Evolutionary conservation across 2,888 invertebrate species (phyloP).

Genomic region (Lycia hirtaria): DNA sequence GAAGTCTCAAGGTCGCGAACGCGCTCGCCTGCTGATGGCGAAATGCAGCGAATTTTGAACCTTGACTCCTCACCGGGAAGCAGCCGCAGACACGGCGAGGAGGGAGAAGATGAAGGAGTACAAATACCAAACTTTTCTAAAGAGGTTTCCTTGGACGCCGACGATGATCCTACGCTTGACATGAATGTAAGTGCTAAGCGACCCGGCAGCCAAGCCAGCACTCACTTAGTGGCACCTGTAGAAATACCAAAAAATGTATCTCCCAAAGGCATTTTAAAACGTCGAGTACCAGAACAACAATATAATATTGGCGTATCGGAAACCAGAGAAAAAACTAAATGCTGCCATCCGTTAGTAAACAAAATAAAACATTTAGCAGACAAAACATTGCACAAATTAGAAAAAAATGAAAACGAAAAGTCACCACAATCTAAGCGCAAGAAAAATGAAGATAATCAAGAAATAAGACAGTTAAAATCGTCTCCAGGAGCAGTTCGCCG

Average conservation of each 20-base stretch:
- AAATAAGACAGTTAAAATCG: constrained; percentile 85
- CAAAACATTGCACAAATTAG: constrained; percentile 83
- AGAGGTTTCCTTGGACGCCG: constrained; percentile 76
- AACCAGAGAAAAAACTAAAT: constrained; percentile 81
- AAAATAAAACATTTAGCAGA: constrained; percentile 88
- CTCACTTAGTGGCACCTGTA: constrained; percentile 60
- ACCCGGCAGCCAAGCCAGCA: constrained; percentile 62
- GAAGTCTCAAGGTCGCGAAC: constrained; percentile 78
- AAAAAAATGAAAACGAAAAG: constrained; percentile 74
- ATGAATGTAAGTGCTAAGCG: constrained; percentile 61
- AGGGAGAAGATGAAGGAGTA: constrained; percentile 76
- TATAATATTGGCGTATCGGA: constrained; percentile 73
- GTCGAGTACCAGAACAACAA: constrained; percentile 74
- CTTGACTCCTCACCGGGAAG: constrained; percentile 82
- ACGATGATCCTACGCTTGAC: constrained; percentile 66
- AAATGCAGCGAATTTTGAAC: constrained; percentile 74
- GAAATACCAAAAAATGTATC: constrained; percentile 75
- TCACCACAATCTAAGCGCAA: constrained; percentile 71
- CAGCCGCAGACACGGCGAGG: constrained; percentile 77
- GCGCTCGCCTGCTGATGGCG: constrained; percentile 69
- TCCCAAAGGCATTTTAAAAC: constrained; percentile 84
- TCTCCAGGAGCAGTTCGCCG: constrained; percentile 87
- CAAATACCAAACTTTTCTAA: constrained; percentile 82
- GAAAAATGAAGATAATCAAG: constrained; percentile 84
- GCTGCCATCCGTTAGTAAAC: constrained; percentile 87